Base-by-base conservation (phyloP, 2,113 vertebrate species). In the Peromyscus polionotus region DNA sequence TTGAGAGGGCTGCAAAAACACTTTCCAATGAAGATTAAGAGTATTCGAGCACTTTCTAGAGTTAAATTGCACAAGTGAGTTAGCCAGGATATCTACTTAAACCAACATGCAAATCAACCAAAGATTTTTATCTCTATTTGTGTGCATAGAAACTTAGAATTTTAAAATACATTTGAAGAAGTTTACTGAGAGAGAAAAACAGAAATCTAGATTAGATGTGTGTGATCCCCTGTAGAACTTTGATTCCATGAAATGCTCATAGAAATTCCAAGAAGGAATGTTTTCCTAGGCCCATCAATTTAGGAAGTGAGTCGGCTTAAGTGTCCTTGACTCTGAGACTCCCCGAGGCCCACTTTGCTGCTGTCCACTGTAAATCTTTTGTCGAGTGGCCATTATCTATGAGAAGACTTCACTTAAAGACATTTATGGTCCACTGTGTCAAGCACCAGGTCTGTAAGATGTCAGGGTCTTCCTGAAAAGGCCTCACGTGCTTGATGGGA, bases 71-170 rank as follows among this genome's bases (percentile, higher is more conserved):
- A 5, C 20, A 67, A 83, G 80, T n/a, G 26, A n/a, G 0, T 28
- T 85, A 68, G 42, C 22, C 31, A 68, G 67, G 61, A 59, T 36
- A 76, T 48, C 48, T 33, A 70, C 39, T 2, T 28, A 80, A 54
- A 57, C 45, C 48, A 12, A 6, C 39, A 81, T 89, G 28, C 85
- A 95, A 80, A 65, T 90, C 75, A 90, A 92, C 31, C 10, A 94
- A 88, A 20, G 12, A 65, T 80, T 94, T 92, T 31, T 33, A n/a
- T 96, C 75, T 93, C 75, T 85, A 13, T 45, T n/a, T 94, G 65
- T 93, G 51, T 95, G 17, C 5, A 26, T 70, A 90, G 19, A 33
- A 16, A 75, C 26, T 90, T 95, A 72, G 20, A 81, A 76, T 72
- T 76, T 94, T 80, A 51, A 48, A 92, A 59, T 93, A 48, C 72